Percentiles rank a stretch among this genome's conserved stretches.
Conservation (phyloP, 2,888 invertebrate species). For the Ectemnius lituratus region DNA sequence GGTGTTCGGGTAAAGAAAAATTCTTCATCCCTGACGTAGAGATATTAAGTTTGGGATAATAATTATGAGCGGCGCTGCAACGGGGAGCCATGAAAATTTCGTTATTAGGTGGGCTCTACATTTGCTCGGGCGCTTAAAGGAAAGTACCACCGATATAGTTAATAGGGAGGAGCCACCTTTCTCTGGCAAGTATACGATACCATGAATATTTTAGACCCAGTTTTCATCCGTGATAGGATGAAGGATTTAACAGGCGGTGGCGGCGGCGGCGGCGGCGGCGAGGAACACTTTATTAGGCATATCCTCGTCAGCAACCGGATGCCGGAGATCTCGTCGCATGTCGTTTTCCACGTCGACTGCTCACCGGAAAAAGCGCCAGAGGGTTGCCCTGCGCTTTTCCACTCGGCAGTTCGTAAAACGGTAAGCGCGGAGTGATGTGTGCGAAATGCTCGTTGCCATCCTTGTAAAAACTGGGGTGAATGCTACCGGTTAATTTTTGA, state of each 20-base stretch:
- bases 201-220: slow-evolving; percentile 2
- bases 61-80: too few relatives aligned
- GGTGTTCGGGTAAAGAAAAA: too few relatives aligned
- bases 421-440: slow-evolving; percentile 35
- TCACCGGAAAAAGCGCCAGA: neutral
- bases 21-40: too few relatives aligned
- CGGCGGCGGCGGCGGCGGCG: neutral
- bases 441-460: slow-evolving; percentile 46
- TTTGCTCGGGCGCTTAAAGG: too few relatives aligned
- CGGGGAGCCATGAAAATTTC: too few relatives aligned
- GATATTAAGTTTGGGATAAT: too few relatives aligned
- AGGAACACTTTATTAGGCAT: slow-evolving; percentile 29
- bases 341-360: slow-evolving; percentile 14
- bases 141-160: too few relatives aligned
- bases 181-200: neutral
- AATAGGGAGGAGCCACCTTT: too few relatives aligned
- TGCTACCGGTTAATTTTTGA: slow-evolving; percentile 68
- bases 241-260: slow-evolving; percentile 21
- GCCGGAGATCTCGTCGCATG: slow-evolving; percentile 7
- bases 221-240: slow-evolving; percentile 11
- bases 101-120: too few relatives aligned
- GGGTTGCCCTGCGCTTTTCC: slow-evolving; percentile 32
- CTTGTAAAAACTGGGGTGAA: slow-evolving; percentile 58
- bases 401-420: slow-evolving; percentile 53
- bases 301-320: slow-evolving; percentile 15